Percentiles rank a stretch among this genome's conserved stretches.
Conservation (phyloP, 2,797 vertebrate genomes). For the Oreochromis grahami region DNA sequence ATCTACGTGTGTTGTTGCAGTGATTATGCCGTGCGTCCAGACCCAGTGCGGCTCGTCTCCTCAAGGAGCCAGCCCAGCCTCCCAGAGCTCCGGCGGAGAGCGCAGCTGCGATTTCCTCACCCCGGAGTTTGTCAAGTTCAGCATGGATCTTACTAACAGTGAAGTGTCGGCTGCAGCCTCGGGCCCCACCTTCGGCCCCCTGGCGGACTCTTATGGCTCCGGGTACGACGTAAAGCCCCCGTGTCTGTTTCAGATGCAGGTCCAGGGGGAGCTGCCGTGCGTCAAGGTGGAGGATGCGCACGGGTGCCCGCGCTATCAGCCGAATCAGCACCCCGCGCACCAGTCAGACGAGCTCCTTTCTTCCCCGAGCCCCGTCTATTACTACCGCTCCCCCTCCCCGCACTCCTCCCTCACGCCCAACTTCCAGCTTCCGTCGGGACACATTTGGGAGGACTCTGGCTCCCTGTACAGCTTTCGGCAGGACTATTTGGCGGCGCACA, state of each 20-base stretch:
- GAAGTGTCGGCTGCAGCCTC: constrained; percentile 89
- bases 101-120: constrained; percentile 97
- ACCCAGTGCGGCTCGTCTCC: constrained; percentile 96
- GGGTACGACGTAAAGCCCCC: constrained; percentile 93
- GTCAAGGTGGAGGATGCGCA: constrained; percentile 93
- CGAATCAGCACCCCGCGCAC: constrained; percentile 79
- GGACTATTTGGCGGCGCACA: constrained; percentile 89
- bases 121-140: constrained; percentile 99
- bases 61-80: constrained; percentile 94
- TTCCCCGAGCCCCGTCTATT: constrained; percentile 82
- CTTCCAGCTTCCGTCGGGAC: constrained; percentile 82
- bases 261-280: constrained; percentile 86
- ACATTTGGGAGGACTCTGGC: constrained; percentile 89
- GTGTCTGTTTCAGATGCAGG: constrained; percentile 93
- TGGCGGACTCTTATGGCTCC: constrained; percentile 85
- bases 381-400: constrained; percentile 89
- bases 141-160: constrained; percentile 99
- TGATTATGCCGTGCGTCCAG: constrained; percentile 97
- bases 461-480: constrained; percentile 89
- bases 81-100: constrained; percentile 87
- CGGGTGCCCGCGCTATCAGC: constrained; percentile 86
- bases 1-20: constrained; percentile 37
- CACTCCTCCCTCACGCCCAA: constrained; percentile 76
- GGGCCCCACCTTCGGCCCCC: constrained; percentile 64
- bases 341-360: constrained; percentile 87